Base-by-base conservation (phyloP, 2,797 vertebrate genomes). In the Spinus olivaceus region DNA sequence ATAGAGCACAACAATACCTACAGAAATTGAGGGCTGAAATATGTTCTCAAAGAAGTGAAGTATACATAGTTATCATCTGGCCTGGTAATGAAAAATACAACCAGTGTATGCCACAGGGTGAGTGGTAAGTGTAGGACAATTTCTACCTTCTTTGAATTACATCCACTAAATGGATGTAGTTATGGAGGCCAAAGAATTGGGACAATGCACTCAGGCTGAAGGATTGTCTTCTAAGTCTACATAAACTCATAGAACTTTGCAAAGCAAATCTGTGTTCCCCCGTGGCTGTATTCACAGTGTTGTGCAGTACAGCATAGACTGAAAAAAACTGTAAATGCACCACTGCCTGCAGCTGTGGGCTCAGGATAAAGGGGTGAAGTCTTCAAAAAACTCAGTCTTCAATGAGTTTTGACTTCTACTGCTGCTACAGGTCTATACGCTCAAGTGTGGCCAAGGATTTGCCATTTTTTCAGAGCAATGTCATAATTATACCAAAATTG, bases 261-360 rank as follows among this genome's bases (percentile, higher is more conserved):
- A 61, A 60, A 25, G 18, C 8, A 74, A 56, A 70, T 5, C 11
- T 56, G 17, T 59, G 50, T 18, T 86, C 19, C 12, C 3, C 10
- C 35, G 12, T 0, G 2, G 6, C 27, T 10, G 0, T 20, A 66
- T 12, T 25, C 42, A 37, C 25, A 57, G 23, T 10, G 15, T 24
- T 56, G 20, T 35, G 50, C 14, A 63, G 17, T 33, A 33, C 30
- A 91, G 39, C 22, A 35, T 0, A 79, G 17, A 37, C 17, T 46
- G 32, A 33, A 47, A 35, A 35, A 80, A 66, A 2, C 7, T 59
- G 39, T 6, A 74, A 85, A 64, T 14, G 24, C 9, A 44, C 14
- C 5, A 15, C 32, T 79, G 12, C 22, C 12, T 3, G 4, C 7
- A 30, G 16, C 3, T 46, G 11, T 0, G 0, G 18, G 20, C 10